Base-by-base conservation (phyloP, 2,113 vertebrate genomes). In the Xerus inauris region DNA sequence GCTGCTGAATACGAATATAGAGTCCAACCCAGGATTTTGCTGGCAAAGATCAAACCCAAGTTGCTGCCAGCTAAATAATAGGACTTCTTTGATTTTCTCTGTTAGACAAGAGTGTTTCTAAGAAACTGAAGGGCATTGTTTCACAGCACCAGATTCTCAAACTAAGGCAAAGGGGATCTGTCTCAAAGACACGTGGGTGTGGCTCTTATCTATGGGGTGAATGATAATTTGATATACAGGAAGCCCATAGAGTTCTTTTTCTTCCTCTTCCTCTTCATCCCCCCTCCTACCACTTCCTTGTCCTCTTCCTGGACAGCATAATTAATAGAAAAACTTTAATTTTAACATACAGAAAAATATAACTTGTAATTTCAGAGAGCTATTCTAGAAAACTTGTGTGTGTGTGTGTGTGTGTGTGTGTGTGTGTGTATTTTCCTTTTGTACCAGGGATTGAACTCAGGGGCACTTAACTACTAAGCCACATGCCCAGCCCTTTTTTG, bases 311-410 rank as follows among this genome's bases (percentile, higher is more conserved):
- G 24, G 54, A 57, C 54, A 57, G 54, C 54, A 91, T 86, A 94
- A 67, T 80, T 62, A 77, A 49, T 57, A 80, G 71, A 59, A 88
- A 93, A 85, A 75, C 38, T 83, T 86, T 40, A 84, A 64, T 51
- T 84, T 73, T 90, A 95, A 65, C 32, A 65, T 19, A 79, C 40
- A 83, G 59, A 92, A 96, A 95, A 96, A 49, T 32, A 45, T 45
- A 40, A 86, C 20, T 51, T 79, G 19, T 72, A 47, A 92, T 77
- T 95, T 91, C 51, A 76, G 94, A 54, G 3, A 30, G 45, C 6
- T 86, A 62, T 62, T 95, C 57, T 80, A n/a, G 47, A 95, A 93
- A 77, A 1, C 1, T 92, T 85, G 13, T 59, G 49, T 49, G 13
- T 51, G 5, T 17, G 49, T 51, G 49, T 51, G 16, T 51, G 13